phyloP scores from a whole-genome alignment of 2,888 invertebrate species.

The Protophormia terraenovae region DNA sequence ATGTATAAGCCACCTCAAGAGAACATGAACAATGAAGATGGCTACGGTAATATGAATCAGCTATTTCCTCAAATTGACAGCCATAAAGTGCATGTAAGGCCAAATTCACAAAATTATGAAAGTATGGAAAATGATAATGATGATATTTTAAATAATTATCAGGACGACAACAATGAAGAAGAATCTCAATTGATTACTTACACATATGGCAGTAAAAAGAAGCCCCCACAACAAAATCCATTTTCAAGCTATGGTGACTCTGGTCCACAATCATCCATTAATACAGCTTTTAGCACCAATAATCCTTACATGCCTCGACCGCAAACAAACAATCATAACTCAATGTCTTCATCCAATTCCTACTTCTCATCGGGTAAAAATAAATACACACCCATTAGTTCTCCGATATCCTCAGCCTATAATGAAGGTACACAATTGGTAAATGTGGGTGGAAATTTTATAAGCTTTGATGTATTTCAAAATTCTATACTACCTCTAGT shows the following conservation, averaged over 20 bases:
- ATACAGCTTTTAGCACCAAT: constrained; percentile 54
- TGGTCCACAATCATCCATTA: background rate
- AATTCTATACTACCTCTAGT: constrained; percentile 77
- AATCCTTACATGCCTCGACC: constrained; percentile 72
- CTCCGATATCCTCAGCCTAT: constrained; percentile 43
- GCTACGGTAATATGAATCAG: constrained; percentile 35
- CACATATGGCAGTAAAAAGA: constrained; percentile 60
- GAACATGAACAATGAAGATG: constrained; percentile 10
- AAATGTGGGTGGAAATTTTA: constrained; percentile 77
- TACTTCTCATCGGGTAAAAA: constrained; percentile 49
- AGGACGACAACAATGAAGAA: constrained; percentile 62
- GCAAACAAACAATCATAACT: constrained; percentile 20
- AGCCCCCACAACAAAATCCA: constrained; percentile 9
- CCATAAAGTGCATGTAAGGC: constrained; percentile 75
- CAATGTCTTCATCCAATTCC: constrained; percentile 7
- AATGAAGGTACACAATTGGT: constrained; percentile 74
- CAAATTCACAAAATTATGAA: constrained; percentile 78
- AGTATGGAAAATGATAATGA: constrained; percentile 71
- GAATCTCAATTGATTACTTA: constrained; percentile 72
- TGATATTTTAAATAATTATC: constrained; percentile 71
- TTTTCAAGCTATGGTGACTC: constrained; percentile 10
- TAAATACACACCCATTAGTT: constrained; percentile 63
- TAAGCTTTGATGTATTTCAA: constrained; percentile 78
- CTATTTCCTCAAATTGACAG: constrained; percentile 73
- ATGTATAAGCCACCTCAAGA: constrained; percentile 23